Conservation (phyloP, 1,140 invertebrate species). For the Cardiocondyla obscurior region DNA sequence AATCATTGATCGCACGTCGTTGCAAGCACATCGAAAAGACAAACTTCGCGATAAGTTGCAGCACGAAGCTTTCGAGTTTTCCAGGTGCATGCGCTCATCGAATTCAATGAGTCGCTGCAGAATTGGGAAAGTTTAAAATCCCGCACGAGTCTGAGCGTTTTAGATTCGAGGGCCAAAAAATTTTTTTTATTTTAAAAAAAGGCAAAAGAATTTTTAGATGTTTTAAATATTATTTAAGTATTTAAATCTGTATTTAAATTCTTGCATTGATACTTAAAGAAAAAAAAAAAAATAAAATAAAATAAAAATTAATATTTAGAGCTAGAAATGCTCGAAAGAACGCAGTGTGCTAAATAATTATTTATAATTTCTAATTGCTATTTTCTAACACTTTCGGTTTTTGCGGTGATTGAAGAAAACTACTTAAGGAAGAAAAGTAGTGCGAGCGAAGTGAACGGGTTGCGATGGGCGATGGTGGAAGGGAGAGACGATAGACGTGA, state of each 20-base stretch:
- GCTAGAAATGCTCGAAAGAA: neutral
- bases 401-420: neutral
- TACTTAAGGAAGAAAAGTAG: slow-evolving; percentile 43
- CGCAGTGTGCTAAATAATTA: neutral
- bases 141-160: neutral
- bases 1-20: neutral
- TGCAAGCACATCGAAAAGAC: slow-evolving; percentile 3
- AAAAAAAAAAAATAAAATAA: neutral
- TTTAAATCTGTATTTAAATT: neutral
- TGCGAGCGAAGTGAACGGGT: slow-evolving; percentile 25
- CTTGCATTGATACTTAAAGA: neutral
- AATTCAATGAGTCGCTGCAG: neutral
- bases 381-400: neutral
- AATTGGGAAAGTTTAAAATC: neutral
- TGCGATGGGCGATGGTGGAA: slow-evolving; percentile 43
- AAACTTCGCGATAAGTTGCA: slow-evolving; percentile 11
- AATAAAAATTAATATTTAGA: neutral
- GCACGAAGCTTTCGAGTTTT: slow-evolving; percentile 9
- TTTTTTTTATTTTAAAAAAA: too few relatives aligned
- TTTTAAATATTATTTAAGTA: neutral
- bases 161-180: neutral
- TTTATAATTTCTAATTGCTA: neutral
- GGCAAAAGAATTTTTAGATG: neutral
- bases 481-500: slow-evolving; percentile 64
- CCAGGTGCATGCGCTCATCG: neutral